A percentile compares a stretch with the other conserved stretches of the same genome.
Conservation (phyloP, 2,113 vertebrate species). For the Macaca nemestrina region DNA sequence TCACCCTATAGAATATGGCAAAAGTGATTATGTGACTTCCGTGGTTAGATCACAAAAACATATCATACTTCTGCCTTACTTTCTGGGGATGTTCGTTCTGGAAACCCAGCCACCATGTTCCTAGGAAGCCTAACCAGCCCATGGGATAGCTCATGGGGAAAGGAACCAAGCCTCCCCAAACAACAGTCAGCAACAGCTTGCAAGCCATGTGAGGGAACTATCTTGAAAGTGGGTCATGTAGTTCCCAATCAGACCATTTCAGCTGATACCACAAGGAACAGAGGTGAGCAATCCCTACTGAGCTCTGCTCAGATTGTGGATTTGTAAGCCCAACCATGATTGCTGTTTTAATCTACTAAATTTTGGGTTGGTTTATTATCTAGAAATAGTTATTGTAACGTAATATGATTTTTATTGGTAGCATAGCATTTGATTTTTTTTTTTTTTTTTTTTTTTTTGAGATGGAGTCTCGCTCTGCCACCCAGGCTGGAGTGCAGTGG, state of each 20-base stretch:
- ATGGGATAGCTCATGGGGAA: background rate
- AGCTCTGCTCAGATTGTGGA: background rate
- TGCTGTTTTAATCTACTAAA: background rate
- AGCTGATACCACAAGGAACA: background rate
- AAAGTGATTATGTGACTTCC: background rate
- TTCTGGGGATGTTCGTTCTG: background rate
- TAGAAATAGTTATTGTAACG: background rate
- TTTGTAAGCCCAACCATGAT: background rate
- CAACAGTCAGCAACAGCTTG: background rate
- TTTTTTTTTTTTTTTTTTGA: too few species aligned
- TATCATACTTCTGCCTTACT: background rate
- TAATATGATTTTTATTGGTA: background rate
- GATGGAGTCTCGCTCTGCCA: accelerated
- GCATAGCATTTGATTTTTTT: background rate
- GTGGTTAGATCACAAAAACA: background rate
- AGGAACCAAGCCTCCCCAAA: background rate
- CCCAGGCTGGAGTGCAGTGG: too few species aligned
- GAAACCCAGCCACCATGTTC: background rate
- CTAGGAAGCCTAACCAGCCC: background rate
- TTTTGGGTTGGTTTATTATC: background rate
- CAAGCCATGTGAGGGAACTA: background rate
- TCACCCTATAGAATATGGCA: background rate
- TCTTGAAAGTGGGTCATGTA: background rate
- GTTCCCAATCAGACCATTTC: background rate
- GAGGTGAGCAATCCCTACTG: background rate